phyloP scores from a whole-genome alignment of 2,113 vertebrate species.

The Thryonomys swinderianus region DNA sequence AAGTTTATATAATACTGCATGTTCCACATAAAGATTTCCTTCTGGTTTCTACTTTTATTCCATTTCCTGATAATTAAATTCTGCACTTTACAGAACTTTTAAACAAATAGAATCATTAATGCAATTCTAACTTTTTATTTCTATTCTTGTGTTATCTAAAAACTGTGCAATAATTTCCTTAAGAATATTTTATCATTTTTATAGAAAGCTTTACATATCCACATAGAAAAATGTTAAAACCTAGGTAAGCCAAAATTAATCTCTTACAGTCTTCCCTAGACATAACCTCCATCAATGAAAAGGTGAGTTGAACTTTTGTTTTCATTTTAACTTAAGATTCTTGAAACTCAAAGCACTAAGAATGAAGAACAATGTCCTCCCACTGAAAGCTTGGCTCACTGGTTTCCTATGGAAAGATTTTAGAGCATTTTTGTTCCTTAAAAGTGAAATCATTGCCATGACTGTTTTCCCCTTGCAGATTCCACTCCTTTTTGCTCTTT shows the following conservation, averaged over 20 bases:
- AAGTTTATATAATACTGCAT: neutral
- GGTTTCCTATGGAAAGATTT: neutral
- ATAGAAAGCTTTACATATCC: neutral
- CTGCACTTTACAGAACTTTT: neutral
- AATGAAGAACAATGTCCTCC: neutral
- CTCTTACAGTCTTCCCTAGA: constrained; percentile 62
- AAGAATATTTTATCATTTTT: constrained; percentile 25
- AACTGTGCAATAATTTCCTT: neutral
- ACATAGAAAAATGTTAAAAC: neutral
- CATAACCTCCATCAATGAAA: constrained; percentile 58
- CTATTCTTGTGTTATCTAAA: constrained; percentile 23
- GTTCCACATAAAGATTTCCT: neutral
- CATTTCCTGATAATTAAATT: constrained; percentile 9
- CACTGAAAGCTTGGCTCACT: neutral
- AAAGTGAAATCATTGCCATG: neutral
- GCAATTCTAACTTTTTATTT: constrained; percentile 37
- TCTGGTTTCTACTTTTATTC: neutral
- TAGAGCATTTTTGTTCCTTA: neutral
- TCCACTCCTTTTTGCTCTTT: constrained; percentile 97
- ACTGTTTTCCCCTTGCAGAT: constrained; percentile 86
- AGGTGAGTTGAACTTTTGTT: constrained; percentile 58
- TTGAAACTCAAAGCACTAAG: constrained; percentile 9
- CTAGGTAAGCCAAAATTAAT: constrained; percentile 51
- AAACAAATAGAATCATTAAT: neutral
- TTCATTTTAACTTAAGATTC: constrained; percentile 69